phyloP scores from a whole-genome alignment of 1,140 invertebrate genomes.

The Drosophila busckii region DNA sequence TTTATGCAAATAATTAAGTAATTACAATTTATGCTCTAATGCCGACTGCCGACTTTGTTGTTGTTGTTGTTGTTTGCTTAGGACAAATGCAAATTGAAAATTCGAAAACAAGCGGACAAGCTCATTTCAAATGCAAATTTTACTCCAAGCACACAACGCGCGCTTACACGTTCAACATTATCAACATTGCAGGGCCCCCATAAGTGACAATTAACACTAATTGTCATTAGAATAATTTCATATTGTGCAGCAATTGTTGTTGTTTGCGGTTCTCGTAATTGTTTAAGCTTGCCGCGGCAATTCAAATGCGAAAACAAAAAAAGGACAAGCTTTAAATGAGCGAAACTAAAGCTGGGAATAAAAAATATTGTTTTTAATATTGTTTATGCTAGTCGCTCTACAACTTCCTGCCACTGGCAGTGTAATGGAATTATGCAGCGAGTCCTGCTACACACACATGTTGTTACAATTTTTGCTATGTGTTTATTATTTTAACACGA shows the following conservation, averaged over 20 bases:
- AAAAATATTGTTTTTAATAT: slow-evolving; percentile 71
- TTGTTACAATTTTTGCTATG: slow-evolving; percentile 71
- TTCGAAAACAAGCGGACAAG: too few relatives aligned
- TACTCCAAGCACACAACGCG: slow-evolving; percentile 46
- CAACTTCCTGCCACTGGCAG: not conserved
- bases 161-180: slow-evolving; percentile 25
- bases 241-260: slow-evolving; percentile 46
- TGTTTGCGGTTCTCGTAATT: slow-evolving; percentile 50
- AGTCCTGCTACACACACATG: slow-evolving; percentile 35
- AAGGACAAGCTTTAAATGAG: not conserved
- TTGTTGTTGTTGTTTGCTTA: slow-evolving; percentile 61
- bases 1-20: slow-evolving; percentile 72
- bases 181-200: slow-evolving; percentile 43
- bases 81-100: slow-evolving; percentile 33
- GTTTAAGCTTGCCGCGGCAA: slow-evolving; percentile 67
- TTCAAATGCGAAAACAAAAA: slow-evolving; percentile 19
- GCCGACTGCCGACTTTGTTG: slow-evolving; percentile 44
- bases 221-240: slow-evolving; percentile 76
- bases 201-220: slow-evolving; percentile 77
- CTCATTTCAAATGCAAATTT: slow-evolving; percentile 31
- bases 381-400: slow-evolving; percentile 26
- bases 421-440: slow-evolving; percentile 62
- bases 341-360: slow-evolving; percentile 50
- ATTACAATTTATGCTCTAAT: slow-evolving; percentile 59
- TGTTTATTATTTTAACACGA: slow-evolving; percentile 78